Evolutionary conservation across 2,888 invertebrate genomes (phyloP).

Genomic region (Phengaris alcon): DNA sequence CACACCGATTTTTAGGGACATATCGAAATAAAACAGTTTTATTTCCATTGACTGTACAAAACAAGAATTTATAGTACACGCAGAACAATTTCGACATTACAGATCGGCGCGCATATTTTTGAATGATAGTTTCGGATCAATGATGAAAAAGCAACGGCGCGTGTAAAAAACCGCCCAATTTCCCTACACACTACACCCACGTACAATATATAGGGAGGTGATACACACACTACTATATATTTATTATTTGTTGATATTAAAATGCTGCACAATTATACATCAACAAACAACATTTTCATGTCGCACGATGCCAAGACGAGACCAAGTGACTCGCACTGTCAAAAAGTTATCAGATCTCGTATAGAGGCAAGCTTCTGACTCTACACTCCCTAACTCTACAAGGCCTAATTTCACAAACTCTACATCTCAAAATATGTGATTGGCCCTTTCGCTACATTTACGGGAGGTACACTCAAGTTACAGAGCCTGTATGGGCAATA

Average conservation of each 20-base stretch:
- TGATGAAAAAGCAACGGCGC: slow-evolving; percentile 26
- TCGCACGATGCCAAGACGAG: too few relatives aligned
- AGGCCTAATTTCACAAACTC: too few relatives aligned
- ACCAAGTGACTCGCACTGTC: too few relatives aligned
- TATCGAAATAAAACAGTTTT: not conserved
- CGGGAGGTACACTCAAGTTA: too few relatives aligned
- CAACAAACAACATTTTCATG: too few relatives aligned
- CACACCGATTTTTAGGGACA: not conserved
- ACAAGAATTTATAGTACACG: slow-evolving; percentile 1
- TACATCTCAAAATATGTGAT: too few relatives aligned
- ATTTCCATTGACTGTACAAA: not conserved
- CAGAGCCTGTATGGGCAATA: too few relatives aligned
- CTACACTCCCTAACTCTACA: too few relatives aligned
- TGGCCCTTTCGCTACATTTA: too few relatives aligned
- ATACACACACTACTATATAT: not conserved
- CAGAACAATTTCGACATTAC: slow-evolving; percentile 24
- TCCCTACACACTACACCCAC: not conserved
- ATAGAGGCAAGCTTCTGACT: too few relatives aligned
- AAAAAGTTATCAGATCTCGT: too few relatives aligned
- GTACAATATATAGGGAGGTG: too few relatives aligned
- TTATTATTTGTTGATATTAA: slow-evolving; percentile 22
- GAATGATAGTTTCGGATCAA: slow-evolving; percentile 21
- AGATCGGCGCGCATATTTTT: slow-evolving; percentile 24
- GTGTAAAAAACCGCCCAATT: slow-evolving; percentile 17
- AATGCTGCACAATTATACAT: slow-evolving; percentile 9